Percentiles rank a stretch among this genome's conserved stretches.
Conservation (phyloP, 2,888 invertebrate species). For the Alloplasta piceator region DNA sequence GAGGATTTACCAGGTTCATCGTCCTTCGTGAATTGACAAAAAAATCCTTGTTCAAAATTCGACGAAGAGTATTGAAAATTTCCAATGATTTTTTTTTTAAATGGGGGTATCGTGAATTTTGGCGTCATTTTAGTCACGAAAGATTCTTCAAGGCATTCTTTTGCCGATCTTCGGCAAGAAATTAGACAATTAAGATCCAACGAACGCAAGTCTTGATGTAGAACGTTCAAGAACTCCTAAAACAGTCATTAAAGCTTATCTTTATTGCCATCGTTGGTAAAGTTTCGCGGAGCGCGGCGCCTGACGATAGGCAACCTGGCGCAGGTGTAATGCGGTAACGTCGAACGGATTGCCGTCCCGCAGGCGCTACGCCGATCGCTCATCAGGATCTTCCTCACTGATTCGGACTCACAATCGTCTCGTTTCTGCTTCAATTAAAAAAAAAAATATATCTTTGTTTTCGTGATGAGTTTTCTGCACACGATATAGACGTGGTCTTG, state of each 20-base stretch:
- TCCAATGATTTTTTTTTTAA: neutral
- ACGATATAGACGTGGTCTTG: too few species aligned
- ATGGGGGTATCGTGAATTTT: too few species aligned
- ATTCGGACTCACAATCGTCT: neutral
- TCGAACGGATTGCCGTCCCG: slow-evolving; percentile 35
- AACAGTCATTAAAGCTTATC: slow-evolving; percentile 25
- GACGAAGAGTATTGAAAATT: neutral
- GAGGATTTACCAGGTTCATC: neutral
- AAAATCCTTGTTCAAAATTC: neutral
- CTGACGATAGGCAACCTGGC: slow-evolving; percentile 46
- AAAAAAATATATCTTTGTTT: too few species aligned
- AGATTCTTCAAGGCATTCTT: neutral
- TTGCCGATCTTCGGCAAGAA: neutral
- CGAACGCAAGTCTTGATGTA: neutral
- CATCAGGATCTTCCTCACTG: neutral
- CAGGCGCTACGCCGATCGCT: slow-evolving; percentile 33
- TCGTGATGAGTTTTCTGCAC: too few species aligned
- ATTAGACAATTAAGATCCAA: neutral
- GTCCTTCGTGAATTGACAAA: neutral
- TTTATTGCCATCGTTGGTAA: slow-evolving; percentile 20
- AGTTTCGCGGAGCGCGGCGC: slow-evolving; percentile 24
- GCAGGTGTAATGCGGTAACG: slow-evolving; percentile 18
- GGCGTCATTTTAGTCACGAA: neutral
- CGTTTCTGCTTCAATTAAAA: too few species aligned
- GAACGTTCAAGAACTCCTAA: neutral